Base-by-base conservation (phyloP, 2,797 vertebrate genomes). In the Somateria mollissima region DNA sequence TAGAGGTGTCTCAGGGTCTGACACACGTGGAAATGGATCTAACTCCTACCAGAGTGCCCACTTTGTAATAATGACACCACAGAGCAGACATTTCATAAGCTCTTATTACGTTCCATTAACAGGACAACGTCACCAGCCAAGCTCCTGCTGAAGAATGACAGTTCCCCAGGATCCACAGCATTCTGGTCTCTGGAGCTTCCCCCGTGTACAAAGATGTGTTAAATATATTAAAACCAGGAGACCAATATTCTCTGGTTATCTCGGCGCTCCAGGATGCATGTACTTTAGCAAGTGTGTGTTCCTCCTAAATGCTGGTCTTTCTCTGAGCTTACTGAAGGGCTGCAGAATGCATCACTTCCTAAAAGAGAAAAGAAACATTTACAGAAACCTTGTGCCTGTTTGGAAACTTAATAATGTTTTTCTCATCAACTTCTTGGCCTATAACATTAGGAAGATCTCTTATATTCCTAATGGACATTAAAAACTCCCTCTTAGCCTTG, bases 361-460 rank as follows among this genome's bases (percentile, higher is more conserved):
- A 84, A 90, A 87, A 73, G 64, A 82, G 77, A 84, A 61, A 56
- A 92, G 78, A 93, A 89, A 49, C 10, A 12, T 67, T 66, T 67
- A 57, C 56, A 57, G 62, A 73, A 74, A 45, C 8, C 39, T 78
- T 51, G 28, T 78, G 65, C 66, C 41, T 92, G 10, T 77, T 91
- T 86, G 54, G 34, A 94, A 18, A 56, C 14, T 45, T 60, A 12
- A 43, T 90, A 66, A 67, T 76, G 80, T 92, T 94, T 91, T 92
- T 47, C 36, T 90, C 36, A 76, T 87, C 83, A 84, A 8, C 39
- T 84, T 76, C 43, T 90, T 82, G 85, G 37, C 80, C 71, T 84
- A 30, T 53, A 54, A 30, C 4, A 0, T 86, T 77, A 43, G 17
- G 19, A 88, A 92, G 85, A 51, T 64, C 66, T 43, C 47, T 94